Evolutionary conservation across 2,888 invertebrate genomes (phyloP).

Genomic region (Meganola albula): DNA sequence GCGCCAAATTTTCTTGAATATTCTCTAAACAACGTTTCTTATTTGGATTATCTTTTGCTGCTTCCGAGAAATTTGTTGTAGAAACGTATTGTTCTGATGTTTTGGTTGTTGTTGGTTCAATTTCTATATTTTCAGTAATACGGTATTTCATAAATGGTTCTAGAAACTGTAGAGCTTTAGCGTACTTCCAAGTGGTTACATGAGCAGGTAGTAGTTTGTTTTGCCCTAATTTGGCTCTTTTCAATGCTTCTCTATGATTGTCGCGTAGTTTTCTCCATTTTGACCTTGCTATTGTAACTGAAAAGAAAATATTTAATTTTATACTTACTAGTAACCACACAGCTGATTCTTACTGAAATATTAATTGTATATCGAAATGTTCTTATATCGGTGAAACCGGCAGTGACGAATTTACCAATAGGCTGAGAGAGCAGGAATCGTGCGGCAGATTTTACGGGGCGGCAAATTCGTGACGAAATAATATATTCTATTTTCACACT

Average conservation of each 20-base stretch:
- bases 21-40: conserved; percentile 41
- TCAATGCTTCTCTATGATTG: conserved; percentile 64
- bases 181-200: conserved; percentile 70
- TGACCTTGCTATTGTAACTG: conserved; percentile 60
- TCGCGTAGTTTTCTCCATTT: conserved; percentile 69
- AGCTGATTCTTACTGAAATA: too few species aligned
- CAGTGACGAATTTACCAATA: too few species aligned
- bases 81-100: conserved; percentile 49
- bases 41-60: conserved; percentile 22
- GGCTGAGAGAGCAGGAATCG: too few species aligned
- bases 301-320: conserved; percentile 21
- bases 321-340: too few species aligned
- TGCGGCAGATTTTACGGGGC: too few species aligned
- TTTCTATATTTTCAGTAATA: conserved; percentile 64
- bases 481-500: too few species aligned
- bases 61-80: conserved; percentile 38
- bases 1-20: conserved; percentile 15
- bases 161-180: conserved; percentile 66
- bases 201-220: conserved; percentile 66
- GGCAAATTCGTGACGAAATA: too few species aligned
- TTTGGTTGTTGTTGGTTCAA: conserved; percentile 36
- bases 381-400: too few species aligned
- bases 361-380: too few species aligned
- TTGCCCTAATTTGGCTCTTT: conserved; percentile 64
- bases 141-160: conserved; percentile 70